A percentile compares a stretch with the other conserved stretches of the same genome.
phyloP scores from a whole-genome alignment of 2,888 invertebrate species.

The Sphaeridia pumilis region DNA sequence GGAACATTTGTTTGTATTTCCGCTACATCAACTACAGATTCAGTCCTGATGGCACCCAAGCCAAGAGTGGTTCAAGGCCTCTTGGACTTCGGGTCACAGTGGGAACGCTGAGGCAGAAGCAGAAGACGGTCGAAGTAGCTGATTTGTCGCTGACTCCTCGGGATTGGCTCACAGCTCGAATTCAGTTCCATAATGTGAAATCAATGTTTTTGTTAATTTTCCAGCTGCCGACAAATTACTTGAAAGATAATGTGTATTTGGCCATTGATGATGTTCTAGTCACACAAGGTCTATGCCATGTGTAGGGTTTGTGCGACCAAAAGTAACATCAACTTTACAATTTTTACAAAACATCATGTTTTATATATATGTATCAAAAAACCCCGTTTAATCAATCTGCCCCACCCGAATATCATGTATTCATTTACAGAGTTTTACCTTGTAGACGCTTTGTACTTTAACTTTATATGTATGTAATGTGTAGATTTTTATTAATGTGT shows the following conservation, averaged over 20 bases:
- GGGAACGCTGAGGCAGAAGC: constrained; percentile 29
- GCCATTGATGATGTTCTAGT: constrained; percentile 36
- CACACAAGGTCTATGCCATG: constrained; percentile 34
- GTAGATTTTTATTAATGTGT: too few relatives aligned
- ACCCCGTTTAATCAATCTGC: too few relatives aligned
- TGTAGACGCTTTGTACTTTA: too few relatives aligned
- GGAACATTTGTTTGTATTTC: constrained; percentile 32
- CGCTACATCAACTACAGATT: constrained; percentile 34
- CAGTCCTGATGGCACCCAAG: constrained; percentile 28
- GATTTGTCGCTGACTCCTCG: constrained; percentile 26
- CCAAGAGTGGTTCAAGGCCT: constrained; percentile 18
- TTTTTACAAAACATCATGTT: too few relatives aligned
- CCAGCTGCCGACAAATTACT: constrained; percentile 29
- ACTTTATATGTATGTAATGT: too few relatives aligned
- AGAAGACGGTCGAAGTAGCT: constrained; percentile 31
- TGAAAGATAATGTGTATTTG: constrained; percentile 31
- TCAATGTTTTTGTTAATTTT: constrained; percentile 35
- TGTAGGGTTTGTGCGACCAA: too few relatives aligned
- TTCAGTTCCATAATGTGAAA: constrained; percentile 33
- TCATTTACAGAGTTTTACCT: too few relatives aligned
- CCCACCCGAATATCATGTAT: too few relatives aligned
- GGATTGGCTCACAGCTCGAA: constrained; percentile 34
- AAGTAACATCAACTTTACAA: too few relatives aligned
- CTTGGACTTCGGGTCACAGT: constrained; percentile 32
- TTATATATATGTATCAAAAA: too few relatives aligned